phyloP scores from a whole-genome alignment of 2,797 vertebrate genomes.

The Iguana delicatissima region DNA sequence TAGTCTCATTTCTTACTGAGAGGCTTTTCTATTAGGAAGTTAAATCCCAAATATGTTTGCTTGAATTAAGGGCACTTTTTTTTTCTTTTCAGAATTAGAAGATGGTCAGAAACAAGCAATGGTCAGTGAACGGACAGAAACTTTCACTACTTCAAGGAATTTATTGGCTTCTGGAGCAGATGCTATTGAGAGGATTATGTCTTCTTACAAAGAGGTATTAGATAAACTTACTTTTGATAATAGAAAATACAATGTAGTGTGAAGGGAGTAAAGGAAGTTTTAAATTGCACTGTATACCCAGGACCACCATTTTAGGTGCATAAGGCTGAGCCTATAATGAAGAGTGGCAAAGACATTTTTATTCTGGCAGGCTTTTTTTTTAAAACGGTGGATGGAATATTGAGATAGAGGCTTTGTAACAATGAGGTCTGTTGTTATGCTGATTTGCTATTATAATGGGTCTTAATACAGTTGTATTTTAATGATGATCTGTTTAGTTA shows the following conservation, averaged over 20 bases:
- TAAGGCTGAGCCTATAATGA: neutral
- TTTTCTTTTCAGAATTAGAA: slow-evolving; percentile 84
- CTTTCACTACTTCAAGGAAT: slow-evolving; percentile 97
- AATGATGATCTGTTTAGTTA: no score
- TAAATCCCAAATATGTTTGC: slow-evolving; percentile 32
- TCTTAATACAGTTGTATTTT: neutral
- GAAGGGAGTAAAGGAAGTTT: neutral
- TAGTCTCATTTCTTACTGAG: slow-evolving; percentile 18
- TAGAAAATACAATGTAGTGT: slow-evolving; percentile 28
- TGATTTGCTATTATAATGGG: no score
- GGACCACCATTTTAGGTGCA: neutral
- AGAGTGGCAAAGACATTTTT: no score
- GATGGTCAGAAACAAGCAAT: slow-evolving; percentile 91
- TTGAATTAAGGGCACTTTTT: neutral
- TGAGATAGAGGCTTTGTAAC: neutral
- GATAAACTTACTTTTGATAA: slow-evolving; percentile 35
- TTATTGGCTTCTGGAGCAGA: slow-evolving; percentile 94
- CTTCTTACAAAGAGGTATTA: slow-evolving; percentile 98
- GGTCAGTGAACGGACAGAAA: slow-evolving; percentile 98
- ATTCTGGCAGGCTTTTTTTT: no score
- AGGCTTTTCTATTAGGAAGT: neutral
- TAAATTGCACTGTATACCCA: neutral
- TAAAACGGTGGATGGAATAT: neutral
- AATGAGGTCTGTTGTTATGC: neutral
- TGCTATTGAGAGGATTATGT: slow-evolving; percentile 99